Evolutionary conservation across 2,113 vertebrate species (phyloP).

Genomic region (human (Homo sapiens)): GRCh38 chr2:39463001-39463500

Average conservation of each 20-base stretch:
- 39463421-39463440: not conserved
- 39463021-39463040: too few relatives aligned
- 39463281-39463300: not conserved
- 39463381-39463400: not conserved
- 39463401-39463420: not conserved
- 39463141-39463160: too few relatives aligned
- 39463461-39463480: not conserved
- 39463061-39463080: too few relatives aligned
- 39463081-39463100: too few relatives aligned
- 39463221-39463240: not conserved
- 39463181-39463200: not conserved
- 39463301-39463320: not conserved
- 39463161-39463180: too few relatives aligned
- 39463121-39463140: too few relatives aligned
- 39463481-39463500: not conserved
- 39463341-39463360: not conserved
- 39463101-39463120: too few relatives aligned
- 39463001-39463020: too few relatives aligned
- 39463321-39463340: not conserved
- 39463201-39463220: not conserved
- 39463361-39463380: not conserved
- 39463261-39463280: not conserved
- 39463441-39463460: not conserved
- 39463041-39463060: too few relatives aligned
- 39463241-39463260: not conserved